phyloP scores from a whole-genome alignment of 1,140 invertebrate genomes.

The Thaumatotibia leucotreta region DNA sequence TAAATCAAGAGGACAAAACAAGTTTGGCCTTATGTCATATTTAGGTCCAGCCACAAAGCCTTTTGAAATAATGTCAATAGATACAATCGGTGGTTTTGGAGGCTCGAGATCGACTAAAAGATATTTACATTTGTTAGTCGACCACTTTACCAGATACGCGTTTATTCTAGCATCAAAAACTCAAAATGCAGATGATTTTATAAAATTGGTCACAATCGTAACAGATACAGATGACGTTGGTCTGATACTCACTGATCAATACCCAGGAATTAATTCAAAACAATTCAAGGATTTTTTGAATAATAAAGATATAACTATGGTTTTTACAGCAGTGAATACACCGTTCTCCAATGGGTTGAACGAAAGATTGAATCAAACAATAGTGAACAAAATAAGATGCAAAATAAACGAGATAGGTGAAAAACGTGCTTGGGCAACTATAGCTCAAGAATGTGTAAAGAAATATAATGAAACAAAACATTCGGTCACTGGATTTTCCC shows the following conservation, averaged over 20 bases:
- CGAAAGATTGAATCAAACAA: conserved; percentile 33
- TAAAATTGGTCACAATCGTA: not conserved
- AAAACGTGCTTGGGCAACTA: conserved; percentile 46
- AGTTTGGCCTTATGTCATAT: conserved; percentile 36
- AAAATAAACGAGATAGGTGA: conserved; percentile 38
- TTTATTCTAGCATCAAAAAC: conserved; percentile 19
- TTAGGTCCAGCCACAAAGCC: conserved; percentile 33
- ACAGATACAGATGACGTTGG: not conserved
- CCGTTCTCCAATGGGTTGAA: conserved; percentile 32
- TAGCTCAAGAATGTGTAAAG: conserved; percentile 46
- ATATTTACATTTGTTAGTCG: conserved; percentile 26
- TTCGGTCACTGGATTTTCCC: conserved; percentile 42
- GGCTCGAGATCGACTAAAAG: too few species aligned
- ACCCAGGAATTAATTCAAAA: conserved; percentile 21
- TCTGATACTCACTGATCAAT: conserved; percentile 19
- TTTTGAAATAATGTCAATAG: conserved; percentile 27
- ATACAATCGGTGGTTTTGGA: conserved; percentile 31
- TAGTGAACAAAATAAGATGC: conserved; percentile 54
- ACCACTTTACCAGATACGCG: conserved; percentile 32
- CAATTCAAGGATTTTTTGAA: conserved; percentile 33
- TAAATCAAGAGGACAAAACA: conserved; percentile 36
- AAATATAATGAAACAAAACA: conserved; percentile 56
- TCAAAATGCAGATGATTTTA: conserved; percentile 16
- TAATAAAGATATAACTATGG: conserved; percentile 29
- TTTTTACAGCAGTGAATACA: conserved; percentile 48